phyloP scores from a whole-genome alignment of 1,140 invertebrate genomes.

The Brachionus angularis region DNA sequence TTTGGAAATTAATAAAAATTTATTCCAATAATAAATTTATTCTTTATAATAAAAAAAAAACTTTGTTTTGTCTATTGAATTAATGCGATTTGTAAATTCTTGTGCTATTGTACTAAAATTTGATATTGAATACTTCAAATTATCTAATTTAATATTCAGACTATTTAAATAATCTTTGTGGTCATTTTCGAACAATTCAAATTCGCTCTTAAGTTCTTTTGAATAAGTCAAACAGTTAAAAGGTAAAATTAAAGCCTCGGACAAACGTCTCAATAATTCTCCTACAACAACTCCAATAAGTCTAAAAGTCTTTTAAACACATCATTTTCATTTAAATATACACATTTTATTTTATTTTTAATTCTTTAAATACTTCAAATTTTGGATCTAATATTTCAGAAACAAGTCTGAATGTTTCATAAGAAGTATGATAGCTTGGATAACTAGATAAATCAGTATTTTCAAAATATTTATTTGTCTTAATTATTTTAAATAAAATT shows the following conservation, averaged over 20 bases:
- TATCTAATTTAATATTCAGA: conserved; percentile 2
- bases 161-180: neutral
- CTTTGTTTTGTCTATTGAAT: neutral
- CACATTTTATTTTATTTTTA: neutral
- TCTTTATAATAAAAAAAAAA: no score
- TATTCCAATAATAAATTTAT: neutral
- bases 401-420: conserved; percentile 57
- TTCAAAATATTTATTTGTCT: conserved; percentile 27
- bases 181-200: neutral
- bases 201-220: neutral
- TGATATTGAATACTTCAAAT: neutral
- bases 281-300: neutral
- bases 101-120: neutral
- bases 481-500: neutral
- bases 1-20: neutral
- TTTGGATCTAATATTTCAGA: conserved; percentile 54
- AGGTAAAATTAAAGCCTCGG: conserved; percentile 5
- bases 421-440: conserved; percentile 59
- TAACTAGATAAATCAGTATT: conserved; percentile 49
- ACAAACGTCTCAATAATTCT: neutral
- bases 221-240: neutral
- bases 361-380: conserved; percentile 45
- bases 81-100: neutral
- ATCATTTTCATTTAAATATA: neutral
- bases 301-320: neutral